Conservation (phyloP, 1,140 invertebrate species). For the Frieseomelitta varia region DNA sequence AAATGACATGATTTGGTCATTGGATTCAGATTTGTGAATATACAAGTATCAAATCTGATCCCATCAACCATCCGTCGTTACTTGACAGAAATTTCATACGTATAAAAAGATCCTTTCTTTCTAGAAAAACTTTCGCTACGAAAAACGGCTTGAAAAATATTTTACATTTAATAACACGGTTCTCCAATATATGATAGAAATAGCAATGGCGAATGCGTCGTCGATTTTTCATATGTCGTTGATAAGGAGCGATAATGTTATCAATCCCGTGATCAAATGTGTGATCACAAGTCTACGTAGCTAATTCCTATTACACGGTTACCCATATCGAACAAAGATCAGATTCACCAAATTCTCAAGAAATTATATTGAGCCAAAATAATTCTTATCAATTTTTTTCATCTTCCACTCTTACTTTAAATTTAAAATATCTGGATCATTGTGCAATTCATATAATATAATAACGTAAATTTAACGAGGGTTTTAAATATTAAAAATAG, state of each 20-base stretch:
- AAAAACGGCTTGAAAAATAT: background rate
- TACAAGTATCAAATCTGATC: background rate
- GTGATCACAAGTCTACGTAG: background rate
- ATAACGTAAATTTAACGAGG: no score
- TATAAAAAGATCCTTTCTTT: no score
- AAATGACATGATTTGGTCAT: no score
- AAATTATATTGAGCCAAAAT: background rate
- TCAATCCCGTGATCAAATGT: background rate
- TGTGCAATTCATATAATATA: no score
- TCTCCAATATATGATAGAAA: background rate
- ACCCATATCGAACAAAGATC: background rate
- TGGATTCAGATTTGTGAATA: background rate
- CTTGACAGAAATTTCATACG: no score
- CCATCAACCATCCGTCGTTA: background rate
- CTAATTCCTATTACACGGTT: background rate
- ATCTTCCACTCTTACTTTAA: no score
- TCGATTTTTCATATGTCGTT: background rate
- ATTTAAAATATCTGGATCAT: no score
- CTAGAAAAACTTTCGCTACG: no score
- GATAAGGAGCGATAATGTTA: constrained; percentile 20
- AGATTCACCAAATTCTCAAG: no score
- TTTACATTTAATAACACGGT: background rate
- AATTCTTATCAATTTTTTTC: no score
- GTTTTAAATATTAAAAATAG: no score
- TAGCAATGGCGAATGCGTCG: background rate